Conservation (phyloP, 2,797 vertebrate genomes). For the Syndactyla subalaris region DNA sequence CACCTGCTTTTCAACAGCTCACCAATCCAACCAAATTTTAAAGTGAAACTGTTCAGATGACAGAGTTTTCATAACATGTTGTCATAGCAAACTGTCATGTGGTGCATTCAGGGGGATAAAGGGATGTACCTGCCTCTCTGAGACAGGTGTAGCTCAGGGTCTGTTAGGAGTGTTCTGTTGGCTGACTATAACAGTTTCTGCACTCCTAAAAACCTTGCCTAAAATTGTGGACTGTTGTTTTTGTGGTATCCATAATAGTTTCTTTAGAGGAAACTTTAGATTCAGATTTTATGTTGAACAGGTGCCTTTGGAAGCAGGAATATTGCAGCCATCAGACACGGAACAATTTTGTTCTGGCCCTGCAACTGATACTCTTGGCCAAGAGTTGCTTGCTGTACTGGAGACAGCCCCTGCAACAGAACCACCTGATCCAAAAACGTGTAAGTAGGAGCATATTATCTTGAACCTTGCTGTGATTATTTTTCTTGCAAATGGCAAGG, state of each 20-base stretch:
- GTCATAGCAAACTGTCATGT: background rate
- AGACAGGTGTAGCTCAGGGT: background rate
- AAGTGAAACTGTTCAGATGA: background rate
- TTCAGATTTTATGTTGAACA: constrained; percentile 23
- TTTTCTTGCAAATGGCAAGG: background rate
- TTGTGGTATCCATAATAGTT: background rate
- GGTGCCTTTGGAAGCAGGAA: constrained; percentile 59
- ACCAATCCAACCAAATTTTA: background rate
- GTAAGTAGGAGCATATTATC: constrained; percentile 55
- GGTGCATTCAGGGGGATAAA: background rate
- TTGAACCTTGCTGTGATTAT: background rate
- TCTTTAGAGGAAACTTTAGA: background rate
- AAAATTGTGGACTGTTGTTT: background rate
- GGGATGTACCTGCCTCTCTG: background rate
- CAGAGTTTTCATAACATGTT: background rate
- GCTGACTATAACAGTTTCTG: background rate
- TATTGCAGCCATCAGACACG: background rate
- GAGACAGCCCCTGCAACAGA: background rate
- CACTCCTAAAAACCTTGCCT: background rate
- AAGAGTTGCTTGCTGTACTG: background rate
- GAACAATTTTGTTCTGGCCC: constrained; percentile 40
- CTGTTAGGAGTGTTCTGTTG: background rate
- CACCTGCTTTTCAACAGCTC: background rate
- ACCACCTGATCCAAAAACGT: constrained; percentile 51
- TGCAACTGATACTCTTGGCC: background rate